Conservation (phyloP, 2,113 vertebrate species). For the Polypterus bichir region DNA sequence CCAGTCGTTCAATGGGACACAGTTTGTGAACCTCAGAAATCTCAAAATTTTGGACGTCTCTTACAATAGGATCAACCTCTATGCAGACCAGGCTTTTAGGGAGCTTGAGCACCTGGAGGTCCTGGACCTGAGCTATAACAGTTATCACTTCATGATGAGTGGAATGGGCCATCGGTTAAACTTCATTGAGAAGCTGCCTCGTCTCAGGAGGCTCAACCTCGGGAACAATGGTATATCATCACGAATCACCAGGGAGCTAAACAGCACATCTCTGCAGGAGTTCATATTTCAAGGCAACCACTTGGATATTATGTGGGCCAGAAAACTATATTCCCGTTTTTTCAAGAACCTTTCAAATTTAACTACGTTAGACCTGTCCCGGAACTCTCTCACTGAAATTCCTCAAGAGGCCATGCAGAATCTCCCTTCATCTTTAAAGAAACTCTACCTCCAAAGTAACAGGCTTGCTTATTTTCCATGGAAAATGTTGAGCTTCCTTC, state of each 20-base stretch:
- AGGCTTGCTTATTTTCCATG: conserved; percentile 32
- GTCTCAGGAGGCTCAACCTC: conserved; percentile 26
- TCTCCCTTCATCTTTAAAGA: conserved; percentile 21
- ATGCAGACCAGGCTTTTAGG: conserved; percentile 19
- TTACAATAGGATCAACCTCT: conserved; percentile 38
- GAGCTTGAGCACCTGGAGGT: conserved; percentile 20
- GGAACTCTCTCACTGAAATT: conserved; percentile 24
- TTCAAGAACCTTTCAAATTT: conserved; percentile 25
- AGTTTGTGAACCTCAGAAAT: conserved; percentile 22
- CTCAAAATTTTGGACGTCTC: conserved; percentile 29
- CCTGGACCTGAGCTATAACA: conserved; percentile 36
- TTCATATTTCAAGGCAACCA: conserved; percentile 32
- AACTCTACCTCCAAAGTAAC: conserved; percentile 23
- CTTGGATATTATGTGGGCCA: conserved; percentile 29
- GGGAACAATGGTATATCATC: conserved; percentile 27
- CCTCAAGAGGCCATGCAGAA: conserved; percentile 7
- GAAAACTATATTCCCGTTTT: conserved; percentile 30
- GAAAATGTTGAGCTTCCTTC: conserved; percentile 23
- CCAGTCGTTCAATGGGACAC: conserved; percentile 22
- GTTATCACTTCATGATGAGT: conserved; percentile 30
- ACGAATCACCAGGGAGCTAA: conserved; percentile 21
- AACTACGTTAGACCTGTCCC: conserved; percentile 25
- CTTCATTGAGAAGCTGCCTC: conserved; percentile 19
- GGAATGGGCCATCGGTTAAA: conserved; percentile 33
- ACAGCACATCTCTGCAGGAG: conserved; percentile 15